These are phyloP conservation scores for Scolopax mira DNA, from an alignment of 2,113 vertebrate species.

Conservation along the genomic window DNA sequence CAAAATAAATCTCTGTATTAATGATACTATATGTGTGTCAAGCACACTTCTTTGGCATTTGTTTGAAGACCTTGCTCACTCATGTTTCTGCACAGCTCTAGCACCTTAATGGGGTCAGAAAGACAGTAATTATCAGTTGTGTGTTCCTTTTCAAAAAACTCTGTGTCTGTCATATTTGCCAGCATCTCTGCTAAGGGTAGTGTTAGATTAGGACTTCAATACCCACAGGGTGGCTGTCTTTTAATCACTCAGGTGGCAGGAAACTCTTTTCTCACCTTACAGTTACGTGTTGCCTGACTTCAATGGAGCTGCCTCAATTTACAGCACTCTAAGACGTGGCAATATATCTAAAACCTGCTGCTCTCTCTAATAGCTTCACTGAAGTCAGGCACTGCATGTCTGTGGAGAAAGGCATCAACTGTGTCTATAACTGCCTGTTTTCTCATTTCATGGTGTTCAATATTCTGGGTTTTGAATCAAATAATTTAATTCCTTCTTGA, in stretches of 20 bases:
- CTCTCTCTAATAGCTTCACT: neutral
- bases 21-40: neutral
- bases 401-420: neutral
- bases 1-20: neutral
- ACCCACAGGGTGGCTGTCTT: neutral
- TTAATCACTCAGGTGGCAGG: neutral
- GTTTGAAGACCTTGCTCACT: neutral
- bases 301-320: neutral
- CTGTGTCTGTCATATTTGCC: neutral
- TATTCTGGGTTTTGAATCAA: neutral
- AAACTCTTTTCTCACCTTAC: neutral
- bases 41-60: neutral
- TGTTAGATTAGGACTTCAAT: slow-evolving; percentile 9
- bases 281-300: neutral
- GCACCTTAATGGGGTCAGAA: neutral
- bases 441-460: neutral
- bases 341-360: neutral
- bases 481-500: neutral
- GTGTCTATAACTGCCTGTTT: neutral
- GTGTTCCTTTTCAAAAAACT: neutral
- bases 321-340: neutral
- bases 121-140: neutral
- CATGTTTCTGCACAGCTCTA: neutral
- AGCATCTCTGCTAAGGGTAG: neutral
- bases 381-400: neutral